phyloP scores from a whole-genome alignment of 2,113 vertebrate genomes.

The Centrocercus urophasianus region DNA sequence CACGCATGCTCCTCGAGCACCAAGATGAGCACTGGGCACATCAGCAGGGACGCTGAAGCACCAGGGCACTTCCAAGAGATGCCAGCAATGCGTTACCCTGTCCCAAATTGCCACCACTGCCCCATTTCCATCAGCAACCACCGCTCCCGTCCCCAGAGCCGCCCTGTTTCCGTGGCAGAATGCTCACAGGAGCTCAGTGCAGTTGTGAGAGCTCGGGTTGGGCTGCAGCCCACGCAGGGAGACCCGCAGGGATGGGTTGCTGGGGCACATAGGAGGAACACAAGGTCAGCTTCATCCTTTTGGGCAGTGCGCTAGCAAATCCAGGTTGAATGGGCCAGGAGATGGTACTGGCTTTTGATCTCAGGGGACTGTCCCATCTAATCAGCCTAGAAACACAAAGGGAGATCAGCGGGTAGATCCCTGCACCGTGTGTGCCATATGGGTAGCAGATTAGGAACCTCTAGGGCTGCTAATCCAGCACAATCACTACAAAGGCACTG shows the following conservation, averaged over 20 bases:
- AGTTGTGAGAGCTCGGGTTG: fast-evolving
- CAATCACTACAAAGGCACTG: neutral
- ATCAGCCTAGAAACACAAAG: neutral
- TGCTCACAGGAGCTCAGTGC: fast-evolving
- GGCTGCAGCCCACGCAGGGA: neutral
- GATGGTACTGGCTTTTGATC: neutral
- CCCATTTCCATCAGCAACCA: fast-evolving
- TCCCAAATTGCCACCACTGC: fast-evolving
- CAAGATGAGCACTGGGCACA: fast-evolving
- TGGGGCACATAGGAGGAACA: neutral
- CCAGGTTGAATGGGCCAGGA: neutral
- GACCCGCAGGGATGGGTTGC: fast-evolving
- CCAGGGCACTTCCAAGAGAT: neutral
- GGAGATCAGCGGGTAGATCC: neutral
- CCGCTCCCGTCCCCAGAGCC: neutral
- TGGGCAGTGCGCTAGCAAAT: neutral
- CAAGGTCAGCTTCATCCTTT: neutral
- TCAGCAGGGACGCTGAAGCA: fast-evolving
- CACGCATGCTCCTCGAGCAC: fast-evolving
- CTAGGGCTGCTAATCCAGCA: conserved; percentile 21
- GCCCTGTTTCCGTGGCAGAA: fast-evolving
- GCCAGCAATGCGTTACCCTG: neutral
- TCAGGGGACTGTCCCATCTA: neutral
- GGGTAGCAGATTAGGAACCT: conserved; percentile 45
- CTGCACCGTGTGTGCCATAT: neutral